Conservation (phyloP, 2,797 vertebrate genomes). For the Pseudochaenichthys georgianus region DNA sequence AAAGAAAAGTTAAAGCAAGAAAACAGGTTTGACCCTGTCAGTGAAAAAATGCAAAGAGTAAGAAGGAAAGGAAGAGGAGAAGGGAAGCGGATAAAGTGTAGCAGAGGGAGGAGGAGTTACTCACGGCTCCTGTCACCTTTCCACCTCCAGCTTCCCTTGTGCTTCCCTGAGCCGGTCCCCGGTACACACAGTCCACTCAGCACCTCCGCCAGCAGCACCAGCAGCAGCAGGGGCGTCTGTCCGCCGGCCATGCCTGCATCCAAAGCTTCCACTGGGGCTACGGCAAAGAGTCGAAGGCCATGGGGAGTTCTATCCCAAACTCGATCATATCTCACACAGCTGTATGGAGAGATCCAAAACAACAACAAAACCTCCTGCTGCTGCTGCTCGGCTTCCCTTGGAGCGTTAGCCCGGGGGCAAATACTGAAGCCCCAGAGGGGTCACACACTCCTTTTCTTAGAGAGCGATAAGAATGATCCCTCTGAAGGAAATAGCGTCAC, state of each 20-base stretch:
- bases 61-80: conserved; percentile 16
- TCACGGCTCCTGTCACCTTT: conserved; percentile 97
- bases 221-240: conserved; percentile 83
- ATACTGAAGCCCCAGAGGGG: conserved; percentile 45
- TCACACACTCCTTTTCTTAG: conserved; percentile 57
- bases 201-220: conserved; percentile 83
- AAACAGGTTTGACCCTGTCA: conserved; percentile 10
- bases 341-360: conserved; percentile 59
- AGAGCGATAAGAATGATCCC: conserved; percentile 45
- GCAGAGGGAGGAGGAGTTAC: conserved; percentile 70
- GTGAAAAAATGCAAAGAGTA: conserved; percentile 15
- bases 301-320: conserved; percentile 37
- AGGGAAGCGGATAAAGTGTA: conserved; percentile 11
- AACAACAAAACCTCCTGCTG: conserved; percentile 60
- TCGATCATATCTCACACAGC: conserved; percentile 67
- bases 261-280: conserved; percentile 49
- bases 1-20: conserved; percentile 9
- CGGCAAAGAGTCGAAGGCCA: conserved; percentile 52
- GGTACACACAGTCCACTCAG: conserved; percentile 81
- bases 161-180: conserved; percentile 82
- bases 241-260: conserved; percentile 86
- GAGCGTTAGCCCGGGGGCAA: conserved; percentile 55
- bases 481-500: conserved; percentile 28
- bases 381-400: conserved; percentile 30
- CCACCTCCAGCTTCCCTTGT: conserved; percentile 93